A percentile compares a stretch with the other conserved stretches of the same genome.
Conservation (phyloP, 2,113 vertebrate species). For the Oryzias melastigma region DNA sequence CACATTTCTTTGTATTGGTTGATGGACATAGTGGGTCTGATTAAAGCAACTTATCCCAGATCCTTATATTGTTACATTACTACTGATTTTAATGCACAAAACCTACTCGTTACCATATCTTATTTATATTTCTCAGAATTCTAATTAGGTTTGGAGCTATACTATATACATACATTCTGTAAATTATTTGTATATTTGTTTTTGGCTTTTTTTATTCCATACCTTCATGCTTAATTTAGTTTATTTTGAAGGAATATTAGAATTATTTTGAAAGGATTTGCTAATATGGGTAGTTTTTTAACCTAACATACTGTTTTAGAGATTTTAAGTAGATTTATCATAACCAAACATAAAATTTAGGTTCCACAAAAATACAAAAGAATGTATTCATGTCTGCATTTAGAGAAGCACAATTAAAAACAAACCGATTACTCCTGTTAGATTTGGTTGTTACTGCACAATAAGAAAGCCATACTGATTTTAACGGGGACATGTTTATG, state of each 20-base stretch:
- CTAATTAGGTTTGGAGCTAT: conserved; percentile 58
- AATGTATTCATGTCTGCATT: conserved; percentile 60
- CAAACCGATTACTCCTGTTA: conserved; percentile 38
- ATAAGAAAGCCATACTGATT: conserved; percentile 72
- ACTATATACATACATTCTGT: conserved; percentile 54
- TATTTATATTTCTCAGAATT: conserved; percentile 65
- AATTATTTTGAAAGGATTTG: conserved; percentile 54
- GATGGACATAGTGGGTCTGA: conserved; percentile 3
- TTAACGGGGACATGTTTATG: conserved; percentile 58
- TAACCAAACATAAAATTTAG: conserved; percentile 58
- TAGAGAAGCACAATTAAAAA: conserved; percentile 66
- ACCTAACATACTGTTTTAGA: conserved; percentile 19
- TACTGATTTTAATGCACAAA: conserved; percentile 72
- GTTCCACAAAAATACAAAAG: conserved; percentile 37
- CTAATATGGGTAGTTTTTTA: conserved; percentile 29
- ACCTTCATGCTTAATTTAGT: conserved; percentile 44
- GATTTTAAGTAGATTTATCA: conserved; percentile 54
- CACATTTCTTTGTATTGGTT: not conserved
- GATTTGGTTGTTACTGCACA: conserved; percentile 54
- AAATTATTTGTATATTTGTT: conserved; percentile 65
- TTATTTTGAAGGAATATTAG: conserved; percentile 56
- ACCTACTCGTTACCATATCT: conserved; percentile 38
- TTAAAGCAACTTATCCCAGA: conserved; percentile 22
- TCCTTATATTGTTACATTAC: conserved; percentile 63
- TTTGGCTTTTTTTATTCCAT: conserved; percentile 48